These are phyloP conservation scores for Mizuhopecten yessoensis DNA, from an alignment of 1,140 invertebrate genomes.

Conservation along the genomic window DNA sequence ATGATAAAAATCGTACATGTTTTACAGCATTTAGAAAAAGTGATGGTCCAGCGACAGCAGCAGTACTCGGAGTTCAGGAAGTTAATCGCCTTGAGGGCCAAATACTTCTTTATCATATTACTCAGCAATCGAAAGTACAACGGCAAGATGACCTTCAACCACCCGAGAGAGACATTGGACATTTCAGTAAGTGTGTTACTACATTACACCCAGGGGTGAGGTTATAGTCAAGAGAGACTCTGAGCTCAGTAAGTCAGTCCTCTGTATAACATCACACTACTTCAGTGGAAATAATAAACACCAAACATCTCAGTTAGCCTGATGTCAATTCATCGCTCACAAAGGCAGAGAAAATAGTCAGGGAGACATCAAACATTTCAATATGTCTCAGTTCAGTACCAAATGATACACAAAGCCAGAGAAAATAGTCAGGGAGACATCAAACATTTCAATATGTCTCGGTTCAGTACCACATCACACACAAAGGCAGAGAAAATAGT, in stretches of 20 bases:
- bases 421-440: neutral
- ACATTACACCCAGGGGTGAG: neutral
- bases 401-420: too few relatives aligned
- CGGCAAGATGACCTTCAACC: slow-evolving; percentile 82
- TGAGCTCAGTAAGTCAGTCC: too few relatives aligned
- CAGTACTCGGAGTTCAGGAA: slow-evolving; percentile 76
- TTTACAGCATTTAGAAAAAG: slow-evolving; percentile 75
- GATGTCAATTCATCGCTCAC: too few relatives aligned
- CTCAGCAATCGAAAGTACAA: slow-evolving; percentile 79
- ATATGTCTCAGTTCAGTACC: too few relatives aligned
- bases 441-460: too few relatives aligned
- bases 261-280: too few relatives aligned
- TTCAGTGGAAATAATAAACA: too few relatives aligned
- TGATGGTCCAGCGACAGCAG: slow-evolving; percentile 74
- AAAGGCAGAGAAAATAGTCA: too few relatives aligned
- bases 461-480: too few relatives aligned
- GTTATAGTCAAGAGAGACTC: too few relatives aligned
- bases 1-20: slow-evolving; percentile 56
- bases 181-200: slow-evolving; percentile 75
- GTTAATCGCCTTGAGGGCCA: slow-evolving; percentile 77
- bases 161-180: slow-evolving; percentile 77
- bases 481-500: neutral
- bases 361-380: too few relatives aligned
- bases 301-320: too few relatives aligned
- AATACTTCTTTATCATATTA: slow-evolving; percentile 80